Base-by-base conservation (phyloP, 30 jellyfish, hydroid and myxozoan genomes). In the Haliclystus octoradiatus region DNA sequence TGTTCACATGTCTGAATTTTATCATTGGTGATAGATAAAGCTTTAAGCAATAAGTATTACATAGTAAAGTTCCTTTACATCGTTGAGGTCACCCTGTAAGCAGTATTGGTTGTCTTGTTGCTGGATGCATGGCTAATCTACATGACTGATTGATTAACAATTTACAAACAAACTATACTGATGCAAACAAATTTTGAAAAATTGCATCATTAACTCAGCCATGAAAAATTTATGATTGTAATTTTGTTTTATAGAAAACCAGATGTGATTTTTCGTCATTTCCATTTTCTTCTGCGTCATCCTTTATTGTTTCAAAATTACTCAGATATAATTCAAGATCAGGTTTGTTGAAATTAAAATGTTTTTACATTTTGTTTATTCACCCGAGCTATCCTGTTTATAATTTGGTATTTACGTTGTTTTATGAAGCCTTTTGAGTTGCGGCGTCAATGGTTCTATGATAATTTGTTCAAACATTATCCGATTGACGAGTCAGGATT, bases 361-460 rank as follows among this genome's bases (percentile, higher is more conserved):
- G n/a, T n/a, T n/a, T n/a, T n/a, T n/a, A n/a, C n/a, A n/a, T n/a
- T n/a, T n/a, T n/a, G n/a, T n/a, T n/a, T n/a, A n/a, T n/a, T n/a
- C n/a, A n/a, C n/a, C n/a, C n/a, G n/a, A n/a, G n/a, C n/a, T n/a
- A n/a, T n/a, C n/a, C n/a, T n/a, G n/a, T 40, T 40, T 40, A 40
- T 9, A 9, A 5, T 9, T 40, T 40, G 57, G 14, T 5, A 40
- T 40, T 40, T 40, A 40, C 19, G 19, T 40, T 63, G 67, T 22
- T 33, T 7, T 52, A 50, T 73, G 49, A 68, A 86, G 96, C 89
- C 86, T 31, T 79, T 86, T 71, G 75, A 52, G 19, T 93, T 76
- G 29, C 74, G 96, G 12, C 92, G 65, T 47, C 82, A 79, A 50
- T 86, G 96, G 96, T 86, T 86, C 51, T 86, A 86, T 65, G 96